phyloP scores from a whole-genome alignment of 2,888 invertebrate species.

The Venusia cambrica region DNA sequence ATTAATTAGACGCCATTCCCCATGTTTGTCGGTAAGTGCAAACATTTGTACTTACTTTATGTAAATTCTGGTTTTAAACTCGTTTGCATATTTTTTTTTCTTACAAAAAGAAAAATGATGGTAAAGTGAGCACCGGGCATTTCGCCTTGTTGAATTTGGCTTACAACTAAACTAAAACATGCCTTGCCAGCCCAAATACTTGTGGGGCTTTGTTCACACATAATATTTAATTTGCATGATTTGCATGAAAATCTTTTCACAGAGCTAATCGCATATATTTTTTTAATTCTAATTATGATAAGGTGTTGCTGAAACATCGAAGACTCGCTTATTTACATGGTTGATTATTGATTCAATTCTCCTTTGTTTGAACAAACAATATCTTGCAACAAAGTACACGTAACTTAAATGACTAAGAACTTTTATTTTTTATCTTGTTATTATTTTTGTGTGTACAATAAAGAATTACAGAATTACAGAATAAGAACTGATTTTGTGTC shows the following conservation, averaged over 20 bases:
- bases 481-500: too few species aligned
- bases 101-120: too few species aligned
- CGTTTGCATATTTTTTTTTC: too few species aligned
- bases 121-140: too few species aligned
- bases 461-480: too few species aligned
- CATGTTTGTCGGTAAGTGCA: conserved; percentile 72
- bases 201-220: neutral
- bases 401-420: too few species aligned
- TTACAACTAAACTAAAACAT: too few species aligned
- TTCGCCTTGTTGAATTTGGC: too few species aligned
- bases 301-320: neutral
- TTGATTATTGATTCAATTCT: neutral
- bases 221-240: conserved; percentile 4
- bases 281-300: neutral
- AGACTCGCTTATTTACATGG: neutral
- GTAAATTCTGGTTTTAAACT: conserved; percentile 23
- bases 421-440: too few species aligned
- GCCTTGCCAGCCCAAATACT: too few species aligned
- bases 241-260: conserved; percentile 1
- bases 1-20: conserved; percentile 61
- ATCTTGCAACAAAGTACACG: too few species aligned
- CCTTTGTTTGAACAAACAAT: neutral
- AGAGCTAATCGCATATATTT: neutral
- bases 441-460: too few species aligned
- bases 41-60: conserved; percentile 37